These are phyloP conservation scores for Magallana ariakensis DNA, from an alignment of 1,140 invertebrate genomes.

Conservation along the genomic window DNA sequence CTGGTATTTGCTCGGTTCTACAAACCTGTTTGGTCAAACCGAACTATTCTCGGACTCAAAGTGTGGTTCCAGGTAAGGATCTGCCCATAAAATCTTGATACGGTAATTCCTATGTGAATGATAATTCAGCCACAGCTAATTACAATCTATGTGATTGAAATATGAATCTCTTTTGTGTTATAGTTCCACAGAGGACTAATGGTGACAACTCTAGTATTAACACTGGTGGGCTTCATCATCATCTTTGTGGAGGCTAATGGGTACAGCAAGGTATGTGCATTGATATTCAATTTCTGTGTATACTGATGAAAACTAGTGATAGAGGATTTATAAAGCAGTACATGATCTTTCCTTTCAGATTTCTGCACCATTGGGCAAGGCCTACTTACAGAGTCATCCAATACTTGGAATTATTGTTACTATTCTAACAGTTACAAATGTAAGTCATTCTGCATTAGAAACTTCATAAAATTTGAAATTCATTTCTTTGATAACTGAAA, in stretches of 20 bases:
- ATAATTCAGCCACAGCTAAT: neutral
- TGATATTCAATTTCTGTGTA: slow-evolving; percentile 19
- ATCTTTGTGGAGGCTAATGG: slow-evolving; percentile 72
- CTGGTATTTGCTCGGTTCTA: slow-evolving; percentile 95
- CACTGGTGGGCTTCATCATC: slow-evolving; percentile 72
- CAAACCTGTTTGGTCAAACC: slow-evolving; percentile 91
- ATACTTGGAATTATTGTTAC: slow-evolving; percentile 76
- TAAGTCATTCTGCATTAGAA: slow-evolving; percentile 61
- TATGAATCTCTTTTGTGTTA: slow-evolving; percentile 13
- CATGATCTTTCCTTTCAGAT: slow-evolving; percentile 58
- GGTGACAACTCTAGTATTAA: slow-evolving; percentile 65
- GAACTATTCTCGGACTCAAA: slow-evolving; percentile 90
- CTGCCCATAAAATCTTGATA: neutral
- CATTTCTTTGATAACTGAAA: too few species aligned
- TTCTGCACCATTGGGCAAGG: slow-evolving; percentile 53
- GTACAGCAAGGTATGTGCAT: slow-evolving; percentile 65
- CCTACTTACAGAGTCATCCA: slow-evolving; percentile 72
- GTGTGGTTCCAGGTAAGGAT: slow-evolving; percentile 88
- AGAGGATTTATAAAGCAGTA: too few species aligned
- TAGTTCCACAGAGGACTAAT: slow-evolving; percentile 73
- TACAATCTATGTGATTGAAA: too few species aligned
- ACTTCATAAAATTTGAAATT: too few species aligned
- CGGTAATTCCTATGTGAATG: neutral
- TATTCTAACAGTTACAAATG: slow-evolving; percentile 72
- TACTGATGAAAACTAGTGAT: too few species aligned